phyloP scores from a whole-genome alignment of 2,113 vertebrate species.

The Phrynosoma blainvillii region DNA sequence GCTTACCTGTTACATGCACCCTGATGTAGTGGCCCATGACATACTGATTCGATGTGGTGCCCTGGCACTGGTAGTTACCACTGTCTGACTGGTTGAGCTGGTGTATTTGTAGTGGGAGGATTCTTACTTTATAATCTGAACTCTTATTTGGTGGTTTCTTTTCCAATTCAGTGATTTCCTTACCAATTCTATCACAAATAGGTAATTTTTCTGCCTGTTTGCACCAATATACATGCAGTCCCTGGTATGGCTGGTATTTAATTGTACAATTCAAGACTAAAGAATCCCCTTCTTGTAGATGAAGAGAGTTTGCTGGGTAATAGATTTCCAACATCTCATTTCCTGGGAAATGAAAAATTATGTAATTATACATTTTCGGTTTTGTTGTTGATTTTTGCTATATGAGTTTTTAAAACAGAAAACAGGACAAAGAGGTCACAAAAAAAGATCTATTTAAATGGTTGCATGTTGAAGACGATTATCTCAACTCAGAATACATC shows the following conservation, averaged over 20 bases:
- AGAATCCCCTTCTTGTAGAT: conserved; percentile 27
- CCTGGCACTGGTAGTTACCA: conserved; percentile 22
- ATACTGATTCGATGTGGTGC: background rate
- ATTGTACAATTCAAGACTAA: conserved; percentile 35
- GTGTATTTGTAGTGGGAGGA: conserved; percentile 23
- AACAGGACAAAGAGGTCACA: background rate
- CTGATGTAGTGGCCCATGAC: conserved; percentile 3
- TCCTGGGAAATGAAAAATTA: background rate
- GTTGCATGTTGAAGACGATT: background rate
- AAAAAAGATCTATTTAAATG: background rate
- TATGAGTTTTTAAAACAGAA: background rate
- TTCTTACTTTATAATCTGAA: background rate
- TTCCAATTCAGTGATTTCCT: conserved; percentile 17
- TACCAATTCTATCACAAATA: background rate
- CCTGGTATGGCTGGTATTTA: background rate
- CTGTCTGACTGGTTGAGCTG: background rate
- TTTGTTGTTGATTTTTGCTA: background rate
- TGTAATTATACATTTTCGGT: background rate
- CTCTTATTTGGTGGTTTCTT: background rate
- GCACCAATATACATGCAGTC: background rate
- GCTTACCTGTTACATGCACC: conserved; percentile 25
- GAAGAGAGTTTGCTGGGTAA: background rate
- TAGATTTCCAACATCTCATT: conserved; percentile 34
- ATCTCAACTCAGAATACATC: no score
- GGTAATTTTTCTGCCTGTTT: background rate